A percentile compares a stretch with the other conserved stretches of the same genome.
These are phyloP conservation scores for Priocnemis perturbator DNA, from an alignment of 2,888 invertebrate genomes.

Conservation along the genomic window DNA sequence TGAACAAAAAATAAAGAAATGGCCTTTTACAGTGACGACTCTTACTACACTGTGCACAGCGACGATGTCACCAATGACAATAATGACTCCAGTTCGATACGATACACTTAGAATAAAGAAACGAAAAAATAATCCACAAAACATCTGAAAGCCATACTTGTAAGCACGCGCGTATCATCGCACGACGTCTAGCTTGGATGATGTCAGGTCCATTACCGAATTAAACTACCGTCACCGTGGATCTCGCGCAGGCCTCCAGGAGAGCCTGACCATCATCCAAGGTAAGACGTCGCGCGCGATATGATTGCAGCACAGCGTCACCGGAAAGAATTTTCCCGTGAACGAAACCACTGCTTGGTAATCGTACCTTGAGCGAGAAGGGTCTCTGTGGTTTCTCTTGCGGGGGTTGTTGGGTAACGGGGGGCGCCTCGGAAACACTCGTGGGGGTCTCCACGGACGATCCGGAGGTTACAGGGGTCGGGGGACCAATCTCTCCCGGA, in stretches of 20 bases:
- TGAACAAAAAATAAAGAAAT: neutral
- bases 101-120: too few relatives aligned
- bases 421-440: conserved; percentile 64
- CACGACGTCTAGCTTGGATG: too few relatives aligned
- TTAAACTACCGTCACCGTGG: too few relatives aligned
- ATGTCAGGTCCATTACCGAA: too few relatives aligned
- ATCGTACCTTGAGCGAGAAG: conserved; percentile 79
- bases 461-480: conserved; percentile 69
- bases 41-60: conserved; percentile 29
- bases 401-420: conserved; percentile 68
- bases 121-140: conserved; percentile 15
- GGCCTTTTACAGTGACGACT: neutral
- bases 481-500: conserved; percentile 71
- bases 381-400: conserved; percentile 78
- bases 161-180: conserved; percentile 33
- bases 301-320: conserved; percentile 18
- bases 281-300: neutral
- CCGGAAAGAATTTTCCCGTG: conserved; percentile 10
- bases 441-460: conserved; percentile 68
- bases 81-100: conserved; percentile 12
- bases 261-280: too few relatives aligned
- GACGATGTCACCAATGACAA: neutral
- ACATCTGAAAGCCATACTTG: conserved; percentile 47
- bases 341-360: conserved; percentile 39
- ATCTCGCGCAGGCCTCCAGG: conserved; percentile 27